These are phyloP conservation scores for Conus canariensis DNA, from an alignment of 2,888 invertebrate species.

Conservation along the genomic window DNA sequence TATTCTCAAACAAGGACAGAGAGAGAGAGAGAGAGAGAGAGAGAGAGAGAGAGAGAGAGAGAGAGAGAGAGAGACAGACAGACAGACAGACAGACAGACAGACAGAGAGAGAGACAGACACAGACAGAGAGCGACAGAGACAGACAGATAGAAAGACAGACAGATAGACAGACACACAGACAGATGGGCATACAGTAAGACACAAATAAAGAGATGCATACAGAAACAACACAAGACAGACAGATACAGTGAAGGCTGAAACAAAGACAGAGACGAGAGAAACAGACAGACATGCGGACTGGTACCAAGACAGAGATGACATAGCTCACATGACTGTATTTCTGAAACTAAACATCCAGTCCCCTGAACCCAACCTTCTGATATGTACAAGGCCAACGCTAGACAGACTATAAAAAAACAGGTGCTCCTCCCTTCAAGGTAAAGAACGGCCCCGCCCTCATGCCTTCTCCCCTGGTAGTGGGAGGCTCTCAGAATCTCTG, in stretches of 20 bases:
- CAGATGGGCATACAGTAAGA: neutral
- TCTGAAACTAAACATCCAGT: too few relatives aligned
- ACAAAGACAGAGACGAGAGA: neutral
- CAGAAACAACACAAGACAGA: too few relatives aligned
- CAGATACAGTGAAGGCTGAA: neutral
- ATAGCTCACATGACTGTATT: too few relatives aligned
- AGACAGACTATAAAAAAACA: too few relatives aligned
- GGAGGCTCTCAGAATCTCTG: too few relatives aligned
- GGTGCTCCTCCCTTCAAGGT: too few relatives aligned
- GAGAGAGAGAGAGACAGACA: neutral
- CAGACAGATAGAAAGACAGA: neutral
- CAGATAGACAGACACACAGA: neutral
- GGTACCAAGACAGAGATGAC: neutral
- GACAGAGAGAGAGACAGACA: neutral
- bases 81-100: neutral
- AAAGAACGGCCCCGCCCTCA: too few relatives aligned
- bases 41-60: neutral
- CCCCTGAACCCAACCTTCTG: too few relatives aligned
- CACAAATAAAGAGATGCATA: neutral
- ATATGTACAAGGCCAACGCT: too few relatives aligned
- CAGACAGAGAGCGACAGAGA: neutral
- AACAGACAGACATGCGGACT: neutral
- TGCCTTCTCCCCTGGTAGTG: too few relatives aligned
- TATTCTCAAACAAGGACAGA: neutral
- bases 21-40: constrained; percentile 5